Conservation (phyloP, 2,113 vertebrate species). For the Amblyopsis rosae region DNA sequence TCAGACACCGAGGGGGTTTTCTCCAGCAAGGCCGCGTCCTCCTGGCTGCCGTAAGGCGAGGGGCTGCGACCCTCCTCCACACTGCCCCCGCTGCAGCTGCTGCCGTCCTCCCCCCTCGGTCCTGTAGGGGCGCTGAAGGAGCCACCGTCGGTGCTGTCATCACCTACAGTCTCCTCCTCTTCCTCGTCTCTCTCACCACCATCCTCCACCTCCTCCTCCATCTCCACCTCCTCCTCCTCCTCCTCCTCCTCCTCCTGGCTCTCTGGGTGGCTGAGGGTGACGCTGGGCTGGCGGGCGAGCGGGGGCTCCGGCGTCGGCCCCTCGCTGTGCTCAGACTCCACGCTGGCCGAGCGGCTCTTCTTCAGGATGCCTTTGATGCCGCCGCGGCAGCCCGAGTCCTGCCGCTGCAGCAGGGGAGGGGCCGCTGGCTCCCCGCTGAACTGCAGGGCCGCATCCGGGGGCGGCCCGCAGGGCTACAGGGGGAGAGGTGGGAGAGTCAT, state of each 20-base stretch:
- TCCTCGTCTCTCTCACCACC: conserved; percentile 28
- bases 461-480: conserved; percentile 32
- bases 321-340: conserved; percentile 71
- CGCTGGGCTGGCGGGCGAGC: conserved; percentile 42
- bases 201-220: conserved; percentile 18
- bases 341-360: conserved; percentile 74
- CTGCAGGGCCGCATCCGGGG: conserved; percentile 18
- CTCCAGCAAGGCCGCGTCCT: conserved; percentile 58
- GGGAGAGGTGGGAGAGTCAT: not conserved
- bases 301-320: conserved; percentile 10
- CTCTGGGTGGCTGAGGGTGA: conserved; percentile 56
- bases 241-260: conserved; percentile 35
- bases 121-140: conserved; percentile 22
- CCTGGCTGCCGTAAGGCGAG: conserved; percentile 49
- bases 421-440: conserved; percentile 2
- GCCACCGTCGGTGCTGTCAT: conserved; percentile 48
- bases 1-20: conserved; percentile 64
- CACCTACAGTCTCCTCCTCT: conserved; percentile 47
- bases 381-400: conserved; percentile 60
- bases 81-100: conserved; percentile 19
- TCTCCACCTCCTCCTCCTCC: conserved; percentile 12
- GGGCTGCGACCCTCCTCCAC: conserved; percentile 24
- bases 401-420: conserved; percentile 56
- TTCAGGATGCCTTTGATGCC: conserved; percentile 79
- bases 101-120: conserved; percentile 29